phyloP scores from a whole-genome alignment of 2,888 invertebrate species.

The Pachliopta kotzebuea region DNA sequence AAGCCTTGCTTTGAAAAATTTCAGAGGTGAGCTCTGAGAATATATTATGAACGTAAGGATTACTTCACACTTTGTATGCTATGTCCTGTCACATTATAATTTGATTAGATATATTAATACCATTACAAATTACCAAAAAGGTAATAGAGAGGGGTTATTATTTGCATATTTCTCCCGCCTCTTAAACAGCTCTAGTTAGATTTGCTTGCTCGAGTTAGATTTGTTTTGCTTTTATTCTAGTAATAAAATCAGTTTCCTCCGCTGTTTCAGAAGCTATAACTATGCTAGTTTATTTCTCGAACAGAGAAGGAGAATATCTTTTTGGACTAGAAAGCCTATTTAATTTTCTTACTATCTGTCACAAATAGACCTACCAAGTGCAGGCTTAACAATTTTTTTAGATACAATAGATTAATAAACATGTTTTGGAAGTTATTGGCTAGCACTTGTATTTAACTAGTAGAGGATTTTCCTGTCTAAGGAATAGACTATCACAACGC shows the following conservation, averaged over 20 bases:
- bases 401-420: no score
- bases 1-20: conserved; percentile 25
- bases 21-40: conserved; percentile 15
- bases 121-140: not conserved
- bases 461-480: no score
- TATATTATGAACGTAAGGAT: conserved; percentile 10
- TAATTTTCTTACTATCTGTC: no score
- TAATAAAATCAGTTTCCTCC: conserved; percentile 10
- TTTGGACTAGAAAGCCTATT: not conserved
- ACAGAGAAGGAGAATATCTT: not conserved
- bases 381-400: no score
- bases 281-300: conserved; percentile 7
- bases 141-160: not conserved
- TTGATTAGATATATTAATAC: not conserved
- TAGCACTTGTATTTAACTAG: no score
- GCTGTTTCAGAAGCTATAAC: not conserved
- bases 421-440: no score
- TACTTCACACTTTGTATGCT: not conserved
- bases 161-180: not conserved
- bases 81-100: not conserved
- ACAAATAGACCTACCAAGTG: no score
- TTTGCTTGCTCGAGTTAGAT: no score
- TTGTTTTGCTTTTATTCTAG: not conserved
- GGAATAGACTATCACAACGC: no score
- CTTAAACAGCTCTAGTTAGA: not conserved